Conservation (phyloP, 2,888 invertebrate genomes). For the Sceliomorpha sp. region DNA sequence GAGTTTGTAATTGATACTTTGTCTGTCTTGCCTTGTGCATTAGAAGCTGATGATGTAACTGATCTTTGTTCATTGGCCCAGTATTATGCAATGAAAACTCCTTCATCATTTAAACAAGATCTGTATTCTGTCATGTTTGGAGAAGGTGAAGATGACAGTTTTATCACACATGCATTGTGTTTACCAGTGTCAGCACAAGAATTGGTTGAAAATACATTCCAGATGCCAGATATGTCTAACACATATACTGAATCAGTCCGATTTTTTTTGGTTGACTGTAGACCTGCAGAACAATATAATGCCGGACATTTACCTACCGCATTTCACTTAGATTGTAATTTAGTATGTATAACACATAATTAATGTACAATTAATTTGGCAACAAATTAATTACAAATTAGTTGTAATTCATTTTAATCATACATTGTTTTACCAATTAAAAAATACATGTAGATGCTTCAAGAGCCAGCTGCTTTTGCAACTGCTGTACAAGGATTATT, state of each 20-base stretch:
- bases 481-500: constrained; percentile 96
- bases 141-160: constrained; percentile 83
- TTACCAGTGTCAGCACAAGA: constrained; percentile 97
- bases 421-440: background rate
- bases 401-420: constrained; percentile 3
- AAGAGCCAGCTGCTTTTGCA: constrained; percentile 96
- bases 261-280: constrained; percentile 98
- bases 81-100: constrained; percentile 96
- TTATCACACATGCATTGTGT: constrained; percentile 92
- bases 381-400: too few relatives aligned
- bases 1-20: constrained; percentile 86
- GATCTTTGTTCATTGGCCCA: constrained; percentile 99
- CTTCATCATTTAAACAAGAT: constrained; percentile 94
- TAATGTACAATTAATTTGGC: too few relatives aligned
- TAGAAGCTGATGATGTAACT: constrained; percentile 96
- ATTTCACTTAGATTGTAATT: constrained; percentile 97
- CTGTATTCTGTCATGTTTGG: constrained; percentile 81
- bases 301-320: constrained; percentile 98
- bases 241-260: constrained; percentile 83
- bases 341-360: constrained; percentile 81
- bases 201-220: constrained; percentile 89
- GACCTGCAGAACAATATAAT: constrained; percentile 96
- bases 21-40: constrained; percentile 89
- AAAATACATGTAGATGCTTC: constrained; percentile 87
- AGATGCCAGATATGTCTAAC: constrained; percentile 84